Evolutionary conservation across 1,140 invertebrate genomes (phyloP), one percentile per base, ranked within the genome.

Genomic region (Myzus persicae): DNA sequence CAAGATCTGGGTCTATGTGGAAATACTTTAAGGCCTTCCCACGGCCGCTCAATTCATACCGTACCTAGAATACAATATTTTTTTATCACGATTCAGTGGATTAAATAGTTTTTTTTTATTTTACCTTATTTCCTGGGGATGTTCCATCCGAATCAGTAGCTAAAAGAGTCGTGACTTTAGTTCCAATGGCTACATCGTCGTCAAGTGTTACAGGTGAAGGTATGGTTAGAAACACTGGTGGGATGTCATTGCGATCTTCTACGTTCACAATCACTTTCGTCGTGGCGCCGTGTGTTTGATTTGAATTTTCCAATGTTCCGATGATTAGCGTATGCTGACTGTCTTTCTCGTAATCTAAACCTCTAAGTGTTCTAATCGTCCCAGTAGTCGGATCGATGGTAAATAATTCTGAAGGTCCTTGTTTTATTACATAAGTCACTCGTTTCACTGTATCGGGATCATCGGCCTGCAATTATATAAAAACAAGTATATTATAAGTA

Each of bases 91-190:
- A 36, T 51, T 89, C 8, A 89, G 8, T 38, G 9, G 3, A 40
- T 38, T 81, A 44, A 44, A 76, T 81, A 40, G 46, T 40, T 24
- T 18, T 18, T 51, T 87, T 26, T 87, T 59, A 48, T 94, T 95
- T 95, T 94, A 98, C 97, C 94, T 97, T 97, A 95, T 98, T 98
- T 94, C 97, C 97, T 0, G 97, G 97, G 0, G 97, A 95, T 0
- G 97, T 97, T 22, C 97, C 97, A 95, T 98, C 98, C 0, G 96
- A 96, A 95, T 98, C 98, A 1, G 96, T 96, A 0, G 98, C 98
- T 6, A 96, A 96, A 38, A 98, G 96, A 82, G 97, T 97, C 8
- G 97, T 97, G 1, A 99, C 97, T 22, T 97, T 96, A 9, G 97
- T 97, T 46, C 98, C 98, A 93, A 98, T 97, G 0, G 97, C 96